Base-by-base conservation (phyloP, 1,140 invertebrate species). In the Homalodisca vitripennis region DNA sequence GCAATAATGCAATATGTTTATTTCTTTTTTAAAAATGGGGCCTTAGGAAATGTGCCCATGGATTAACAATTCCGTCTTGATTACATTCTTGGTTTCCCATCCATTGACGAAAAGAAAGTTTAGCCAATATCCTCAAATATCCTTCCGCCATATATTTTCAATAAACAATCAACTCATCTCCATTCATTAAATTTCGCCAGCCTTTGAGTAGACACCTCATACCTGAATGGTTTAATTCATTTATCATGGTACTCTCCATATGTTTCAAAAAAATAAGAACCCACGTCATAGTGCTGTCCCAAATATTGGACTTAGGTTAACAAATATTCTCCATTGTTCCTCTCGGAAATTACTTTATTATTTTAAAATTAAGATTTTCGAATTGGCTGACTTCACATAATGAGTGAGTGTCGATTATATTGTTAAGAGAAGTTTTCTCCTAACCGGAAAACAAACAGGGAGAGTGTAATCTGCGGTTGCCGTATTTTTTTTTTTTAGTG, bases 361-460 rank as follows among this genome's bases (percentile, higher is more conserved):
- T 17, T 41, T n/a, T 6, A 41, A 10, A 17, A 10, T 41, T 10
- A 41, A 17, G 6, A 17, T 41, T 17, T 41, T 17, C 34, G n/a
- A 41, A 17, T 41, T 41, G 34, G 34, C 17, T 41, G 17, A 41
- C 17, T 41, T 41, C 6, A 41, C 17, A 41, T 10, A 41, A 10
- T 6, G 34, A 6, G 34, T 41, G 34, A 17, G 6, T 41, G 34
- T 41, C 34, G 6, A 41, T 41, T 10, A 41, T 75, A 77, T 69
- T 72, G 73, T 20, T 85, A 79, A 80, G 85, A 84, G 3, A 86
- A 84, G 84, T 74, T n/a, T n/a, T n/a, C n/a, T n/a, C n/a, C 14
- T 1, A 55, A 34, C 27, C 53, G 34, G n/a, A n/a, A 29, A 67
- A 55, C 29, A 41, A 34, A 41, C 22, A 60, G 51, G 17, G 34